A percentile compares a stretch with the other conserved stretches of the same genome.
Evolutionary conservation across 2,888 invertebrate species (phyloP).

Genomic region (Tryphoninae sp.): DNA sequence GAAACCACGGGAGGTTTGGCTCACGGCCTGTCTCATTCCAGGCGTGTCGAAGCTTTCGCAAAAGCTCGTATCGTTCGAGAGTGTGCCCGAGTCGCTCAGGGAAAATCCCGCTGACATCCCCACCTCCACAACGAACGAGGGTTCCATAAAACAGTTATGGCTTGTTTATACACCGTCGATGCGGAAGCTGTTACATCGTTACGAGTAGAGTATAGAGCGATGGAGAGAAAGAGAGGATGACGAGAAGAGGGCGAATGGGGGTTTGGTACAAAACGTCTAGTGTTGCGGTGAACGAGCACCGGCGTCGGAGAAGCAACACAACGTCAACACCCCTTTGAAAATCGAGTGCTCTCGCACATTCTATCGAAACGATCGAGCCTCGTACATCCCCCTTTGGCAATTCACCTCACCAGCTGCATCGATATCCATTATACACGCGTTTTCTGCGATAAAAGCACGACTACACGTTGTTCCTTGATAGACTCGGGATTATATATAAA

Average conservation of each 20-base stretch:
- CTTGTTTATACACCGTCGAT: constrained; percentile 75
- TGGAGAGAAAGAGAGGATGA: constrained; percentile 22
- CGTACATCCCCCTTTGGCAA: constrained; percentile 39
- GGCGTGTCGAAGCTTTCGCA: constrained; percentile 17
- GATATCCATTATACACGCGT: constrained; percentile 62
- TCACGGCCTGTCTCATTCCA: constrained; percentile 41
- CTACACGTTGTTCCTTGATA: constrained; percentile 29
- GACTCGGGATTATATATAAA: constrained; percentile 7
- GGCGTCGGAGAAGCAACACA: constrained; percentile 49
- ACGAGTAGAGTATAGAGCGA: constrained; percentile 58
- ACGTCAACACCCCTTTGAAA: constrained; percentile 59
- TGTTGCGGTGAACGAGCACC: constrained; percentile 54
- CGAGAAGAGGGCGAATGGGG: constrained; percentile 4
- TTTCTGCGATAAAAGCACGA: constrained; percentile 45
- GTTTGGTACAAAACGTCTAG: constrained; percentile 47
- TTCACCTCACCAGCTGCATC: constrained; percentile 59
- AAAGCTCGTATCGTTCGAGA: constrained; percentile 38
- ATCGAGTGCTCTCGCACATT: constrained; percentile 55
- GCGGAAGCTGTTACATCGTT: constrained; percentile 72
- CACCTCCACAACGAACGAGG: constrained; percentile 53
- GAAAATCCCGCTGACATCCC: constrained; percentile 60
- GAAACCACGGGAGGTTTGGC: constrained; percentile 22
- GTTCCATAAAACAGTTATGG: constrained; percentile 77
- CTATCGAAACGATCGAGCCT: constrained; percentile 55
- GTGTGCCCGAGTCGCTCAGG: constrained; percentile 45